phyloP scores from a whole-genome alignment of 2,113 vertebrate genomes.

The Gallinago jamesoni region DNA sequence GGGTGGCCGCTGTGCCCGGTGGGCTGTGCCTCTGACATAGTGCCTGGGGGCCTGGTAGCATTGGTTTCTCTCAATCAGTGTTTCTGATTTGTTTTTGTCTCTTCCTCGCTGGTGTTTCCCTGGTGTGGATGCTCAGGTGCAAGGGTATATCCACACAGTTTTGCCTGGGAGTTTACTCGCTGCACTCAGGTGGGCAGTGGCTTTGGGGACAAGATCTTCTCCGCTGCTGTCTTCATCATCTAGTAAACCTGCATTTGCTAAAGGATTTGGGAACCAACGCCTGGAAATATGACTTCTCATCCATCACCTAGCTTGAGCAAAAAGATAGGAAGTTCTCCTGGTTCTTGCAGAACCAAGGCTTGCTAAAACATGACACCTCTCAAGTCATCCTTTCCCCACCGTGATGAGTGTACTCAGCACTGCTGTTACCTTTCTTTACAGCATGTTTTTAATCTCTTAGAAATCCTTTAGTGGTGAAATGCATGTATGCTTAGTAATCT shows the following conservation, averaged over 20 bases:
- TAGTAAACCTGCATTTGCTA: background rate
- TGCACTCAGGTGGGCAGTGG: fast-evolving
- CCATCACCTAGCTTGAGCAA: background rate
- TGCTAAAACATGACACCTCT: background rate
- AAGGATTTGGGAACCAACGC: background rate
- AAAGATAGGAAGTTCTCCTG: background rate
- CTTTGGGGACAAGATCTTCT: background rate
- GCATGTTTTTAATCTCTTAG: background rate
- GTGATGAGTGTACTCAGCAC: background rate
- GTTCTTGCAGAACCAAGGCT: background rate
- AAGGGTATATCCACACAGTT: fast-evolving
- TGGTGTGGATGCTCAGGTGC: fast-evolving
- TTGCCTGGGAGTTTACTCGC: background rate
- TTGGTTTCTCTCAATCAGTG: fast-evolving
- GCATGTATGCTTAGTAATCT: background rate
- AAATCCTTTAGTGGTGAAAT: background rate
- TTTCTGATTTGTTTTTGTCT: background rate
- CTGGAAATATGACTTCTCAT: background rate
- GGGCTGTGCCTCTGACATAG: background rate
- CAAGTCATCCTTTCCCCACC: background rate
- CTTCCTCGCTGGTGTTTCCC: background rate
- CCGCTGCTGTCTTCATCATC: background rate
- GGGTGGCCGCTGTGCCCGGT: background rate
- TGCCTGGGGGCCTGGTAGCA: fast-evolving
- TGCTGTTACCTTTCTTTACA: background rate